Percentiles rank a stretch among this genome's conserved stretches.
Conservation (phyloP, 1,140 invertebrate genomes). For the Hesperophylax magnus region DNA sequence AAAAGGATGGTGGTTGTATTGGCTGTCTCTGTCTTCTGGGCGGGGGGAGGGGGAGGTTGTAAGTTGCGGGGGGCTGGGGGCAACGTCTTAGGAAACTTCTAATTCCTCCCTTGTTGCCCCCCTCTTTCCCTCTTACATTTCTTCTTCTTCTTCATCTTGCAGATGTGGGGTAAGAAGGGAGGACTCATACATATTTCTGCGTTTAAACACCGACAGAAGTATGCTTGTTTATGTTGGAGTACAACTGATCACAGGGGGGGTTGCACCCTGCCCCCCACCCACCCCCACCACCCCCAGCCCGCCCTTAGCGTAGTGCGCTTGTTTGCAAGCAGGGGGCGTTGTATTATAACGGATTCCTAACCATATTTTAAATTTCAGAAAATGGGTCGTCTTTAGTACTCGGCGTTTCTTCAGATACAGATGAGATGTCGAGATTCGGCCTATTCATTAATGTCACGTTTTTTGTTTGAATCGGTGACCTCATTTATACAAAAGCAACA, state of each 20-base stretch:
- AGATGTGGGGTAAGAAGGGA: conserved; percentile 18
- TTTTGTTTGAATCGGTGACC: neutral
- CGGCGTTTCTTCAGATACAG: neutral
- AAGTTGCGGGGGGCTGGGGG: conserved; percentile 45
- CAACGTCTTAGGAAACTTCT: conserved; percentile 58
- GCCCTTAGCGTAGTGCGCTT: conserved; percentile 36
- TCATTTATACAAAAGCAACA: too few species aligned
- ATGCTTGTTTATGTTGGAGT: conserved; percentile 57
- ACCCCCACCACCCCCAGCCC: neutral
- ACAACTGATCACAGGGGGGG: conserved; percentile 48
- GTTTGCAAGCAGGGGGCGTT: conserved; percentile 43
- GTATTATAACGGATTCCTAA: conserved; percentile 24
- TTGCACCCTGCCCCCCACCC: neutral
- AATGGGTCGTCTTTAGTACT: conserved; percentile 34
- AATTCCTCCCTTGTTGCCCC: conserved; percentile 50
- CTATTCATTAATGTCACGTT: neutral
- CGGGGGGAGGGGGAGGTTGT: conserved; percentile 14
- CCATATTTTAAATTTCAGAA: conserved; percentile 51
- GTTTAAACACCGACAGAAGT: conserved; percentile 56
- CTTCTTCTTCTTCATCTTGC: conserved; percentile 40
- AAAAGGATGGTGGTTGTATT: conserved; percentile 41
- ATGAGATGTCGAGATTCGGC: conserved; percentile 28
- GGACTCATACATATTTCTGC: conserved; percentile 55
- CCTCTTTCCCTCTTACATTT: conserved; percentile 33
- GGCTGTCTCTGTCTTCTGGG: conserved; percentile 5